phyloP scores from a whole-genome alignment of 2,888 invertebrate genomes.

The Troides helena region DNA sequence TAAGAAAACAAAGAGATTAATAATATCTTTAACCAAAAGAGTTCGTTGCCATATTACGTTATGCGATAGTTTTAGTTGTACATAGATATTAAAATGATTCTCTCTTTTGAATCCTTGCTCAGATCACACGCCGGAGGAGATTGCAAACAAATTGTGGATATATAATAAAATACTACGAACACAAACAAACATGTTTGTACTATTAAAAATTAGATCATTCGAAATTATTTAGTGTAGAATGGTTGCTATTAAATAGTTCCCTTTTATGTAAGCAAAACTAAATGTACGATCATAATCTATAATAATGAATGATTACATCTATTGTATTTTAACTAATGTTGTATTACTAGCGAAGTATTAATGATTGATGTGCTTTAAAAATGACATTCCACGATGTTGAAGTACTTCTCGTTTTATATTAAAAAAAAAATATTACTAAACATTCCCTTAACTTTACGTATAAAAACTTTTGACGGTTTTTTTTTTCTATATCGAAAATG shows the following conservation, averaged over 20 bases:
- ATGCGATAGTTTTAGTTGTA: conserved; percentile 53
- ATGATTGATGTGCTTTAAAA: conserved; percentile 49
- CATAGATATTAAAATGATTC: conserved; percentile 48
- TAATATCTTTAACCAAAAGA: conserved; percentile 62
- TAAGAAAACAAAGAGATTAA: conserved; percentile 31
- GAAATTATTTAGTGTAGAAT: conserved; percentile 43
- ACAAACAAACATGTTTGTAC: conserved; percentile 32
- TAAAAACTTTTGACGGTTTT: conserved; percentile 19
- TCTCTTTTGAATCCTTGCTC: conserved; percentile 67
- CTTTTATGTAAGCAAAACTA: conserved; percentile 11
- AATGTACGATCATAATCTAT: conserved; percentile 10
- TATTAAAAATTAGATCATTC: conserved; percentile 39
- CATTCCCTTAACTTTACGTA: conserved; percentile 3
- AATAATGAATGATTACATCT: conserved; percentile 2
- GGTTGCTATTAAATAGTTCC: conserved; percentile 29
- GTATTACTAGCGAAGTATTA: conserved; percentile 23
- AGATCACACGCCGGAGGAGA: conserved; percentile 63
- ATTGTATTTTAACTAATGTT: conserved; percentile 3
- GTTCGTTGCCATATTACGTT: conserved; percentile 69
- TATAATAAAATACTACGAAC: conserved; percentile 42
- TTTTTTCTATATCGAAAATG: conserved; percentile 34
- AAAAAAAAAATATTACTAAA: conserved; percentile 1
- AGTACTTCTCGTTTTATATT: conserved; percentile 24
- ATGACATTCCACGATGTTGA: conserved; percentile 55
- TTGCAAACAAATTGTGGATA: conserved; percentile 42